Conservation (phyloP, 2,888 invertebrate species). For the Cecidostiba fungosa region DNA sequence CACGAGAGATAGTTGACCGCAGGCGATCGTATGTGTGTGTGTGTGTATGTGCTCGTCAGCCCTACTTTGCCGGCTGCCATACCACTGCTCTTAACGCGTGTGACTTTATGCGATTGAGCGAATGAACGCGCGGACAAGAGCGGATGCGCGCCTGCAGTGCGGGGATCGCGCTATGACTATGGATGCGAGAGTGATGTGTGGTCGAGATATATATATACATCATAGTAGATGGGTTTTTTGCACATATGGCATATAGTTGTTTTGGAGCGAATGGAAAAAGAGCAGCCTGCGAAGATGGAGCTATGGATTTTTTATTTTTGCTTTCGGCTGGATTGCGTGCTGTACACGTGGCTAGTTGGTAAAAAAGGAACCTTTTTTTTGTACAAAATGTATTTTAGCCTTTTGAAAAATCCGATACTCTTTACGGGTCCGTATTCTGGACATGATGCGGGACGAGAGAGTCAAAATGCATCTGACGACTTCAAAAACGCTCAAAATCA, state of each 20-base stretch:
- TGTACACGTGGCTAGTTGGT: neutral
- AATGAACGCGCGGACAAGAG: neutral
- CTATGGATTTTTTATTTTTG: neutral
- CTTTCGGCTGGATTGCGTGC: neutral
- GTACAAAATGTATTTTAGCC: too few species aligned
- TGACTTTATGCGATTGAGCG: constrained; percentile 38
- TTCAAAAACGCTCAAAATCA: too few species aligned
- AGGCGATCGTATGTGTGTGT: neutral
- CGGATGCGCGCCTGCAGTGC: neutral
- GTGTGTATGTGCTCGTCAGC: neutral
- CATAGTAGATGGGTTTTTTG: constrained; percentile 5
- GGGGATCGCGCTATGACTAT: neutral
- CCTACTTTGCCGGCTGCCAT: neutral
- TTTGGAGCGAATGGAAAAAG: neutral
- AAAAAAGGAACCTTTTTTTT: neutral
- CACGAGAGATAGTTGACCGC: constrained; percentile 34
- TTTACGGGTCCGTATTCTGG: too few species aligned
- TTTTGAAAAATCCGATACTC: too few species aligned
- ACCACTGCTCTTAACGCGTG: neutral
- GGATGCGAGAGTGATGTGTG: neutral
- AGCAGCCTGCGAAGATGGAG: neutral
- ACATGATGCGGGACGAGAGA: too few species aligned
- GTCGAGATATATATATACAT: neutral
- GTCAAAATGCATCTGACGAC: too few species aligned
- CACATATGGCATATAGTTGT: neutral